A percentile compares a stretch with the other conserved stretches of the same genome.
Conservation (phyloP, 1,140 invertebrate species). For the Idris sp. region DNA sequence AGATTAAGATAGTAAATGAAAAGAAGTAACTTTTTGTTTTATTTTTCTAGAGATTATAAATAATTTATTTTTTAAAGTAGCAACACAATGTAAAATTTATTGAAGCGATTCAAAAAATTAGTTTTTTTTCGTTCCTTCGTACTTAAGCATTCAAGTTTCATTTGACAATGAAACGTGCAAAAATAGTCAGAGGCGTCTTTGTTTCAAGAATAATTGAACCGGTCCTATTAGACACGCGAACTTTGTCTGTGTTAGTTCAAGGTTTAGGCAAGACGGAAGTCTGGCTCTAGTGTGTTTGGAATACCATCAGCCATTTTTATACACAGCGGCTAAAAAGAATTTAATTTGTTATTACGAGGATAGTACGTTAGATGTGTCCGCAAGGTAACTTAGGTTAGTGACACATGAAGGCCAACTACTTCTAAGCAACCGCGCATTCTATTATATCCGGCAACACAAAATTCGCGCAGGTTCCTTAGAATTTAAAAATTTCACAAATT, state of each 20-base stretch:
- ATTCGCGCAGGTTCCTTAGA: slow-evolving; percentile 16
- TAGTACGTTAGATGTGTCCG: slow-evolving; percentile 64
- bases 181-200: slow-evolving; percentile 37
- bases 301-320: slow-evolving; percentile 63
- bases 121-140: too few species aligned
- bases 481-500: slow-evolving; percentile 16
- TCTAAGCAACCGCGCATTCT: slow-evolving; percentile 32
- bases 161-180: slow-evolving; percentile 1
- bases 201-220: slow-evolving; percentile 49
- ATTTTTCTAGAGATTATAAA: too few species aligned
- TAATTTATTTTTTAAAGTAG: too few species aligned
- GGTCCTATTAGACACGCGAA: slow-evolving; percentile 57
- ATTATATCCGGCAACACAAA: slow-evolving; percentile 17
- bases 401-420: slow-evolving; percentile 60
- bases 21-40: too few species aligned
- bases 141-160: too few species aligned
- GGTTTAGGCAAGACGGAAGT: slow-evolving; percentile 71
- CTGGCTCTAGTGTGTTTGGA: slow-evolving; percentile 71
- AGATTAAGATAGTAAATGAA: too few species aligned
- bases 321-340: slow-evolving; percentile 40
- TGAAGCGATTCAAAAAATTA: too few species aligned
- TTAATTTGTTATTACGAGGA: slow-evolving; percentile 56
- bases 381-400: slow-evolving; percentile 70
- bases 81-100: too few species aligned
- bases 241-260: slow-evolving; percentile 69